Percentiles rank a stretch among this genome's conserved stretches.
Evolutionary conservation across 2,797 vertebrate species (phyloP).

Genomic region (Crypturellus tataupa): DNA sequence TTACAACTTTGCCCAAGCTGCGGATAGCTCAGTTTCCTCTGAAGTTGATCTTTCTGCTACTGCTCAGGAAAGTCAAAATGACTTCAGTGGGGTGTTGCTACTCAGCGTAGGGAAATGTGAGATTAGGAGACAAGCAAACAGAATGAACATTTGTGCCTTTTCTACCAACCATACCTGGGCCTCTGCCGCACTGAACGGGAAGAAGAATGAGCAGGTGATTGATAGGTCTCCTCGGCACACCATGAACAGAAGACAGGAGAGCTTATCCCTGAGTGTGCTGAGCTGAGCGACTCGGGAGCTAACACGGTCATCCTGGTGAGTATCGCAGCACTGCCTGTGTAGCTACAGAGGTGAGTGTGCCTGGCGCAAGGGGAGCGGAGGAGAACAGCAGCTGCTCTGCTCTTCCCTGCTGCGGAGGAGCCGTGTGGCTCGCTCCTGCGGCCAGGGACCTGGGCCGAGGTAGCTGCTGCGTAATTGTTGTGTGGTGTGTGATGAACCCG

Average conservation of each 20-base stretch:
- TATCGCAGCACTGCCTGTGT: slow-evolving; percentile 71
- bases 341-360: slow-evolving; percentile 71
- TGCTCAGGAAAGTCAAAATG: neutral
- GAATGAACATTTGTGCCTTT: neutral
- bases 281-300: slow-evolving; percentile 67
- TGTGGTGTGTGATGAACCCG: neutral
- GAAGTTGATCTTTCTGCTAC: neutral
- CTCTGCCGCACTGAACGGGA: slow-evolving; percentile 70
- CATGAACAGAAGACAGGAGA: slow-evolving; percentile 77
- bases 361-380: neutral
- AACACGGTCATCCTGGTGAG: slow-evolving; percentile 70
- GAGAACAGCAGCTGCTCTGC: neutral
- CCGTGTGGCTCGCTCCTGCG: neutral
- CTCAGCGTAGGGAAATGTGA: neutral
- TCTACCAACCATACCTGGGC: slow-evolving; percentile 67
- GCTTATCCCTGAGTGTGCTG: slow-evolving; percentile 74
- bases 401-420: neutral
- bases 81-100: neutral
- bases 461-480: neutral
- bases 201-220: slow-evolving; percentile 77
- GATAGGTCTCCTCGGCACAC: slow-evolving; percentile 53
- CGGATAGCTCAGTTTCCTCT: neutral
- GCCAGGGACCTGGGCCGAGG: neutral
- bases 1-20: neutral
- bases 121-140: neutral